A percentile compares a stretch with the other conserved stretches of the same genome.
Conservation (phyloP, 2,797 vertebrate genomes). For the Sebastes ruberrimus region DNA sequence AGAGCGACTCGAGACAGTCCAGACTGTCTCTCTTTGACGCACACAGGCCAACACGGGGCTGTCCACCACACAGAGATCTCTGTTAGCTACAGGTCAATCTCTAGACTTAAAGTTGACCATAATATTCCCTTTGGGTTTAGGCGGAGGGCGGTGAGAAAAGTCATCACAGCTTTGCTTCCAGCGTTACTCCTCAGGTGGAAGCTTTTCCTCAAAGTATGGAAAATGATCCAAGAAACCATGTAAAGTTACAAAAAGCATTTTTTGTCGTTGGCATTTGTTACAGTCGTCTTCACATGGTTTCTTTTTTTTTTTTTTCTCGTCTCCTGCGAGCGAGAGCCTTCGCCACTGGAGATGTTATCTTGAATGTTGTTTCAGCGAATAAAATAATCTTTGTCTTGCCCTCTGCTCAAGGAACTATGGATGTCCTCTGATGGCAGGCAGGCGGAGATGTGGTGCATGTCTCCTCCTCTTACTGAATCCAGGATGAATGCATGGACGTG, state of each 20-base stretch:
- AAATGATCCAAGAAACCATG: conserved; percentile 68
- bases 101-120: conserved; percentile 49
- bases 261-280: conserved; percentile 51
- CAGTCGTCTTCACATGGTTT: conserved; percentile 61
- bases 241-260: conserved; percentile 57
- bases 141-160: conserved; percentile 54
- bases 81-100: conserved; percentile 65
- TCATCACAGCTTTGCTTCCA: conserved; percentile 65
- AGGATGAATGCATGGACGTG: conserved; percentile 17
- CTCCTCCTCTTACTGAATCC: conserved; percentile 50
- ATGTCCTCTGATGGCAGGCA: conserved; percentile 66
- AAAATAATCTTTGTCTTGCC: conserved; percentile 72
- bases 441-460: conserved; percentile 51
- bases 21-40: conserved; percentile 48
- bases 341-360: conserved; percentile 54
- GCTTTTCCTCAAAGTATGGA: conserved; percentile 56
- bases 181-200: conserved; percentile 53
- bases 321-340: conserved; percentile 44
- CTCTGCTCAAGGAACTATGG: conserved; percentile 63
- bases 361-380: conserved; percentile 60
- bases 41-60: conserved; percentile 4
- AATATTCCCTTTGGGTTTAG: conserved; percentile 69
- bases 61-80: conserved; percentile 46
- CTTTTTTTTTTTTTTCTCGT: conserved; percentile 21
- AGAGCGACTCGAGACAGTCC: conserved; percentile 43